Evolutionary conservation across 2,797 vertebrate genomes (phyloP).

Genomic region (Tokudaia tokunoshimensis): DNA sequence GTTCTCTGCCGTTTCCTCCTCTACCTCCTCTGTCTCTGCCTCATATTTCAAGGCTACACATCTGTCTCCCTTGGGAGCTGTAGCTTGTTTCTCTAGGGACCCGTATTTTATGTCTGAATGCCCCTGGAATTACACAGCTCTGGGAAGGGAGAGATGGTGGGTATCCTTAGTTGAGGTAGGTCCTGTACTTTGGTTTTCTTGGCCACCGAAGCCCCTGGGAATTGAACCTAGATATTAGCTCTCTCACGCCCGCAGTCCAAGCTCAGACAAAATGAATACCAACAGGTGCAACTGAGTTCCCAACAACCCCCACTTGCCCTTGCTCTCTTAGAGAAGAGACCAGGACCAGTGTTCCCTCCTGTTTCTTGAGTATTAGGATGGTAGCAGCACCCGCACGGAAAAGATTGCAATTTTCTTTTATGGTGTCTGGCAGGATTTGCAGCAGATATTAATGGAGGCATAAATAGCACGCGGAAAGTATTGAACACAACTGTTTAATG

Average conservation of each 20-base stretch:
- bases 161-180: not conserved
- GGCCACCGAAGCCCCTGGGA: not conserved
- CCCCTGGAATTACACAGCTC: constrained; percentile 26
- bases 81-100: constrained; percentile 55
- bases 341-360: constrained; percentile 78
- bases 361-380: constrained; percentile 80
- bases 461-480: constrained; percentile 88
- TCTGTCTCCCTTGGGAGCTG: constrained; percentile 68
- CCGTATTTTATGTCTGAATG: constrained; percentile 49
- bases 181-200: not conserved
- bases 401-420: constrained; percentile 90
- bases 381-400: constrained; percentile 81
- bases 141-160: not conserved
- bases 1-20: constrained; percentile 5
- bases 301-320: not conserved
- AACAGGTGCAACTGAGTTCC: constrained; percentile 54
- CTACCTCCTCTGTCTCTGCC: not conserved
- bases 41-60: constrained; percentile 57
- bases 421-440: constrained; percentile 88
- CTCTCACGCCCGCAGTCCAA: not conserved
- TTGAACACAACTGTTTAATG: constrained; percentile 88
- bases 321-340: constrained; percentile 44
- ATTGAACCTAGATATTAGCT: not conserved
- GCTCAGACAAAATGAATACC: constrained; percentile 39
- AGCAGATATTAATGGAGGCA: constrained; percentile 89